Evolutionary conservation across 2,113 vertebrate genomes (phyloP), one percentile per base, ranked within the genome.

Genomic region (Atherinomorus stipes): DNA sequence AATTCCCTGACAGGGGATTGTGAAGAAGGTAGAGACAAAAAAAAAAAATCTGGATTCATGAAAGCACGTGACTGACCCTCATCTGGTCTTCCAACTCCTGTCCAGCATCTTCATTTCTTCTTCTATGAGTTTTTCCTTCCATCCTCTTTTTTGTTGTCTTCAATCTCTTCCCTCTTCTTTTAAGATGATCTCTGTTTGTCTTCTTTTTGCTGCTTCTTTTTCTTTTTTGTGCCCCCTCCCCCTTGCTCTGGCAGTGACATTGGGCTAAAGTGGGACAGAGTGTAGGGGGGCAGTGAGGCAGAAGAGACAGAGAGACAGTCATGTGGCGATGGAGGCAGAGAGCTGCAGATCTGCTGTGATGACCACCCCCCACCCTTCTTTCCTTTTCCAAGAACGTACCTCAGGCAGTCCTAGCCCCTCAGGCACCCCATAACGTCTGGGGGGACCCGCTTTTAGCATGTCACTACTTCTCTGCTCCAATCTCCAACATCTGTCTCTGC

Each of bases 241-340:
- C 87, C 87, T 85, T 88, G 77, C 83, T 87, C 69, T 79, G 85
- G 64, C 82, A 84, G 88, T 89, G 89, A 92, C 90, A 89, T 90
- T 91, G 91, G 91, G 80, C 87, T 92, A 89, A 93, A 91, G 89
- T 93, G 91, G 91, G 90, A 92, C 91, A 92, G 86, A 89, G 89
- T 92, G 84, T 87, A 83, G 89, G 72, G 64, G 83, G 83, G 86
- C 83, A 91, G 78, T 88, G 86, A 92, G 88, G 90, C 90, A 91
- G 90, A 92, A 92, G 90, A 91, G 90, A 90, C 84, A 81, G 83
- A 80, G 83, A 90, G 87, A 90, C 89, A 90, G 80, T 83, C 79
- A 77, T 85, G 81, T 79, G 80, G 74, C 74, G 83, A 73, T 51
- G 61, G 63, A 85, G 67, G 61, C 64, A 79, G 66, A 34, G 78